These are phyloP conservation scores for Xylophagus ater DNA, from an alignment of 2,888 invertebrate genomes.

Conservation along the genomic window DNA sequence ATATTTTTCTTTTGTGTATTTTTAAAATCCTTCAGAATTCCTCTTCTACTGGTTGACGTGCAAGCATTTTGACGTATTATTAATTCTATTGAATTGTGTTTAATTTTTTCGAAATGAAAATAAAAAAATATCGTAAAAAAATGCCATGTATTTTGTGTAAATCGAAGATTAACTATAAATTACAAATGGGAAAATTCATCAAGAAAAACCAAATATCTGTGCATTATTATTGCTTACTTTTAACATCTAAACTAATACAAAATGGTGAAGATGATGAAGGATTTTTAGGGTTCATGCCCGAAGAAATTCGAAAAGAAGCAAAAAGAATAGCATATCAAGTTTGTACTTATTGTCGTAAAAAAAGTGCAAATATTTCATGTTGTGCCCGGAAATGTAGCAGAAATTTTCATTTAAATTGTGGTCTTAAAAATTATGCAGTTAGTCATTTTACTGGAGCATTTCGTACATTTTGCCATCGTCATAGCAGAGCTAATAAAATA, in stretches of 20 bases:
- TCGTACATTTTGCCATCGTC: slow-evolving; percentile 35
- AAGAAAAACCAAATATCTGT: slow-evolving; percentile 46
- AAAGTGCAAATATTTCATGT: slow-evolving; percentile 65
- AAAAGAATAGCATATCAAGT: slow-evolving; percentile 53
- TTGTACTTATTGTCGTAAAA: slow-evolving; percentile 55
- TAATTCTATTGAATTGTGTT: too few species aligned
- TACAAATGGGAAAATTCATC: slow-evolving; percentile 46
- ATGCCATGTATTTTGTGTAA: slow-evolving; percentile 50
- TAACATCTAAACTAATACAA: slow-evolving; percentile 59
- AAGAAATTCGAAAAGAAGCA: slow-evolving; percentile 57
- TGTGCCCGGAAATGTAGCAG: slow-evolving; percentile 49
- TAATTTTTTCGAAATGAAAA: too few species aligned
- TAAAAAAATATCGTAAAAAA: too few species aligned
- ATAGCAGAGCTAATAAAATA: slow-evolving; percentile 14
- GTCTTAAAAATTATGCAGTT: slow-evolving; percentile 48
- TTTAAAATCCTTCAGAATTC: too few species aligned
- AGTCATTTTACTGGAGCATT: slow-evolving; percentile 54
- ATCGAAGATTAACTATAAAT: slow-evolving; percentile 42
- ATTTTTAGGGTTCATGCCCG: slow-evolving; percentile 57
- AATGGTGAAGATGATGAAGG: slow-evolving; percentile 56
- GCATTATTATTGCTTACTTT: slow-evolving; percentile 66
- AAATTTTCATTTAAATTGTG: slow-evolving; percentile 68
- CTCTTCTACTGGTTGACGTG: too few species aligned
- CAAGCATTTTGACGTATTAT: too few species aligned
- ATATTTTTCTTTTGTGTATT: too few species aligned